Percentiles rank a stretch among this genome's conserved stretches.
Conservation (phyloP, 2,888 invertebrate species). For the Bimastos eiseni region DNA sequence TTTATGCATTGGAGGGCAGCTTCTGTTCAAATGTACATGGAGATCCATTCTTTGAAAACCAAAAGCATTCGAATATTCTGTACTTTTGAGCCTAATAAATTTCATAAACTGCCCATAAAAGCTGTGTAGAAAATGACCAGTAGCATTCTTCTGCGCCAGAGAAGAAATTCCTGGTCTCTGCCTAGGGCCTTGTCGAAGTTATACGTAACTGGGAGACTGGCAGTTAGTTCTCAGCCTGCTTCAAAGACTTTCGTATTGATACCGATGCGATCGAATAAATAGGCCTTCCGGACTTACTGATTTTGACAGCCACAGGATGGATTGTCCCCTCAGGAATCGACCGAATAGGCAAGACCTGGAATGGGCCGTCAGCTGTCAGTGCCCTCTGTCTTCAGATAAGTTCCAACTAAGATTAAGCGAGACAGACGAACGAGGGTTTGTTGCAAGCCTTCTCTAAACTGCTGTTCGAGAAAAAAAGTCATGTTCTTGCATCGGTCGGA, state of each 20-base stretch:
- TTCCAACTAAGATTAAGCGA: background rate
- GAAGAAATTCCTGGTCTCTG: background rate
- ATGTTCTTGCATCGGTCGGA: no score
- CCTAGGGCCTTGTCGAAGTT: background rate
- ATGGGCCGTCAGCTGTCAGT: background rate
- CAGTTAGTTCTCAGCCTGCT: background rate
- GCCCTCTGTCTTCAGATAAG: background rate
- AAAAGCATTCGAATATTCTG: background rate
- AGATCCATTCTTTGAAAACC: background rate
- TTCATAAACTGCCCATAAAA: slow-evolving; percentile 6
- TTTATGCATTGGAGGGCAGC: background rate
- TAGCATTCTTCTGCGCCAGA: background rate
- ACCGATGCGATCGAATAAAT: background rate
- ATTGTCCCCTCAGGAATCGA: background rate
- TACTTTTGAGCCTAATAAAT: background rate
- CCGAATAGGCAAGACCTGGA: background rate
- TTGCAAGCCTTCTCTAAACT: background rate
- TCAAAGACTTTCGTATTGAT: background rate
- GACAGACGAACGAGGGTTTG: no score
- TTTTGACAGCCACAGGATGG: background rate
- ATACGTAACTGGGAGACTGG: background rate
- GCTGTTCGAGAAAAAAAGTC: background rate
- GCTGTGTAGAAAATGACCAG: background rate
- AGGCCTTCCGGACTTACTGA: background rate
- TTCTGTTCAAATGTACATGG: background rate